Conservation (phyloP, 2,888 invertebrate species). For the Entomobrya multifasciata region DNA sequence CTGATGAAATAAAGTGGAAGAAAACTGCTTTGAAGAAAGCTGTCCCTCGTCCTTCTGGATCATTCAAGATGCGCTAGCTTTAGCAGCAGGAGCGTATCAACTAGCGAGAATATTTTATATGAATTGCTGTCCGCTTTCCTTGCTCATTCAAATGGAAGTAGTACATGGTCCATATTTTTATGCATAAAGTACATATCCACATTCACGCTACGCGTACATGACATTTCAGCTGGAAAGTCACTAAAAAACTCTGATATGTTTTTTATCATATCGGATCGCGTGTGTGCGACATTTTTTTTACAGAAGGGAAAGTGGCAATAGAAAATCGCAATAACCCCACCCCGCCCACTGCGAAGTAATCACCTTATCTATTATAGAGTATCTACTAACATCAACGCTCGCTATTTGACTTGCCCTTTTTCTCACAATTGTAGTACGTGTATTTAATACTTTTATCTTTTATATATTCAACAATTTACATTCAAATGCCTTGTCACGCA, state of each 20-base stretch:
- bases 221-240: background rate
- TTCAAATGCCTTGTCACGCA: too few relatives aligned
- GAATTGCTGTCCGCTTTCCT: background rate
- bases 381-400: too few relatives aligned
- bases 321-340: too few relatives aligned
- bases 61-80: background rate
- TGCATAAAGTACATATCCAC: background rate
- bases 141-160: background rate
- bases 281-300: too few relatives aligned
- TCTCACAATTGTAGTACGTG: too few relatives aligned
- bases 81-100: background rate
- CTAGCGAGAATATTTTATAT: background rate
- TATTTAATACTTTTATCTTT: too few relatives aligned
- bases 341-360: too few relatives aligned
- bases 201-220: background rate
- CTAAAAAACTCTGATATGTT: background rate
- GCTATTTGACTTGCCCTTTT: too few relatives aligned
- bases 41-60: background rate
- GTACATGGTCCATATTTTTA: background rate
- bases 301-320: too few relatives aligned
- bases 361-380: too few relatives aligned
- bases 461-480: too few relatives aligned
- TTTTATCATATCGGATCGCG: too few relatives aligned
- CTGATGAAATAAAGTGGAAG: slow-evolving; percentile 1
- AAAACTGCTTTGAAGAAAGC: background rate